These are phyloP conservation scores for Leistus spinibarbis DNA, from an alignment of 2,888 invertebrate species.

Conservation along the genomic window DNA sequence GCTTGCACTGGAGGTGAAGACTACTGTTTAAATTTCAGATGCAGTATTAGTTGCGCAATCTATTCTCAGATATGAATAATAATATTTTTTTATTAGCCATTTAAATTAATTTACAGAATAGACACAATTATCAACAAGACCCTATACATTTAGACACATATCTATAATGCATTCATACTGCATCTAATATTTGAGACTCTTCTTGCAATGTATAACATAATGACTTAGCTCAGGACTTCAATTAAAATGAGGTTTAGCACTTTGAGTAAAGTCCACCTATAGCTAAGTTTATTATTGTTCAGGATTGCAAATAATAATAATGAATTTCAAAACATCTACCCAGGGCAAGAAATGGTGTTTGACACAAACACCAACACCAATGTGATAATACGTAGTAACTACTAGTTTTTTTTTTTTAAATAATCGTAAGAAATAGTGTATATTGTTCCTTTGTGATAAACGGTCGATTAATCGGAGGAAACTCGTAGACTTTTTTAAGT, in stretches of 20 bases:
- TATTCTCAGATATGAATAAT: background rate
- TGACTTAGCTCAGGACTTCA: too few relatives aligned
- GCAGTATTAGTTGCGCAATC: background rate
- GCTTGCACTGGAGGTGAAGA: background rate
- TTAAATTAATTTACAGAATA: too few relatives aligned
- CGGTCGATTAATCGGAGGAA: slow-evolving; percentile 19
- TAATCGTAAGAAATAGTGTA: slow-evolving; percentile 24
- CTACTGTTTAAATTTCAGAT: background rate
- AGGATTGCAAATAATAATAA: too few relatives aligned
- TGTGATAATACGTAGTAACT: slow-evolving; percentile 35
- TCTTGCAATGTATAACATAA: too few relatives aligned
- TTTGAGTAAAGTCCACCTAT: too few relatives aligned
- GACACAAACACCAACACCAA: slow-evolving; percentile 2
- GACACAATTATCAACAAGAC: too few relatives aligned
- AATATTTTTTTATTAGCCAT: too few relatives aligned
- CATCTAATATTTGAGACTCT: too few relatives aligned
- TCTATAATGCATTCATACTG: background rate
- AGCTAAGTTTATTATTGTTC: too few relatives aligned
- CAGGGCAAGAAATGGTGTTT: background rate
- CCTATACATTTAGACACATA: too few relatives aligned
- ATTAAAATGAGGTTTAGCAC: too few relatives aligned
- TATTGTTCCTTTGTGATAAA: slow-evolving; percentile 32
- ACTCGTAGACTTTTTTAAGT: slow-evolving; percentile 29
- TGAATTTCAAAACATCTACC: background rate
- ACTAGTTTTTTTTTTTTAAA: slow-evolving; percentile 17